A percentile compares a stretch with the other conserved stretches of the same genome.
Conservation (phyloP, 2,113 vertebrate species). For the Periophthalmus modestus region DNA sequence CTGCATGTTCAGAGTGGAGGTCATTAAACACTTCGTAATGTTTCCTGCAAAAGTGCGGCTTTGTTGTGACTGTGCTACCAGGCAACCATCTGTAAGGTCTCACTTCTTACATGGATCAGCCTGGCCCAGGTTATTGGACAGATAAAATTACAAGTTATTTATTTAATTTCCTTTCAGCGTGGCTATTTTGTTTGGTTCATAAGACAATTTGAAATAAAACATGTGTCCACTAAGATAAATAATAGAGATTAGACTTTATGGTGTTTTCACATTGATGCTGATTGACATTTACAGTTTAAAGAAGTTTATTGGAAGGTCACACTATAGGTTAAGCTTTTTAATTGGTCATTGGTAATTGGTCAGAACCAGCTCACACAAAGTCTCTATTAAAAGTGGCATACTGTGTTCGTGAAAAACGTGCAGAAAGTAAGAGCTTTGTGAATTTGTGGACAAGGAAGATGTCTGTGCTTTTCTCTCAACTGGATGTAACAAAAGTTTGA, state of each 20-base stretch:
- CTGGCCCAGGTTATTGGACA: neutral
- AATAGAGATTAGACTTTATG: no score
- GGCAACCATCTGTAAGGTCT: slow-evolving; percentile 43
- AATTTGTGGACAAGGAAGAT: no score
- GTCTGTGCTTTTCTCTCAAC: no score
- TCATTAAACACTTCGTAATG: slow-evolving; percentile 50
- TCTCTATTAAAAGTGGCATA: neutral
- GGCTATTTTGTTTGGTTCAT: no score
- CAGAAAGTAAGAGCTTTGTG: no score
- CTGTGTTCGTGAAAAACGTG: no score
- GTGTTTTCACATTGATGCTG: no score
- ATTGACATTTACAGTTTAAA: no score
- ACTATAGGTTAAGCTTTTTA: neutral
- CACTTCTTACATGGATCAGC: neutral
- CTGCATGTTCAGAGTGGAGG: slow-evolving; percentile 42
- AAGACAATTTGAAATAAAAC: no score
- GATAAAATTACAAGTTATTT: neutral
- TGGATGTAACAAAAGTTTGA: no score
- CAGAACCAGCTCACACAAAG: neutral
- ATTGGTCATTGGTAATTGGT: neutral
- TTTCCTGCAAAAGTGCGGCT: slow-evolving; percentile 41
- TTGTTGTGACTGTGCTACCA: slow-evolving; percentile 57
- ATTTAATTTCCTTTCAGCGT: neutral
- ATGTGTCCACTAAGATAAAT: no score
- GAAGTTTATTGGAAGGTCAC: no score